Evolutionary conservation across 2,113 vertebrate genomes (phyloP).

Genomic region (Elaphurus davidianus): DNA sequence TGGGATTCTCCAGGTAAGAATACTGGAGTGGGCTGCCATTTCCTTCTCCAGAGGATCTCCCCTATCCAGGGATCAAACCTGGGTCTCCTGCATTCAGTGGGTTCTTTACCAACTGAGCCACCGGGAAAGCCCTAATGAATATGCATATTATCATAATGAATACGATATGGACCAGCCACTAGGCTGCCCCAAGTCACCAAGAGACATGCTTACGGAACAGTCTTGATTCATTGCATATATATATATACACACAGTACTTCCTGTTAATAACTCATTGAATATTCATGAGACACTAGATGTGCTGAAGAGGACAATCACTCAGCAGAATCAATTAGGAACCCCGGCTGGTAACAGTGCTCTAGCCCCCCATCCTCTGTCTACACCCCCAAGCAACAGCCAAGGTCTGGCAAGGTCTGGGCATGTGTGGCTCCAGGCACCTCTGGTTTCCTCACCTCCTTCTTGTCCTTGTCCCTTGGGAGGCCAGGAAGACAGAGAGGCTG

Average conservation of each 20-base stretch:
- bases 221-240: not conserved
- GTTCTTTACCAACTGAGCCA: not conserved
- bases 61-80: not conserved
- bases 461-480: not conserved
- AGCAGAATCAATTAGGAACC: not conserved
- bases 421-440: not conserved
- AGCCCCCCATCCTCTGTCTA: not conserved
- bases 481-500: not conserved
- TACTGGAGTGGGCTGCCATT: not conserved
- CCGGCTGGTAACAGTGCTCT: not conserved
- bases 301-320: not conserved
- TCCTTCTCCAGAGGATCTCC: not conserved
- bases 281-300: not conserved
- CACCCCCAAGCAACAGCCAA: not conserved
- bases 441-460: not conserved
- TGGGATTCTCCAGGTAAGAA: not conserved
- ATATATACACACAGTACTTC: not conserved
- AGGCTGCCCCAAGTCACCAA: not conserved
- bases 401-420: not conserved
- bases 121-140: not conserved
- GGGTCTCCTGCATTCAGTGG: not conserved
- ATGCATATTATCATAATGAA: not conserved
- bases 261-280: not conserved
- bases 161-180: not conserved
- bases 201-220: not conserved